Base-by-base conservation (phyloP, 2,888 invertebrate species). In the Apocheima hispidaria region DNA sequence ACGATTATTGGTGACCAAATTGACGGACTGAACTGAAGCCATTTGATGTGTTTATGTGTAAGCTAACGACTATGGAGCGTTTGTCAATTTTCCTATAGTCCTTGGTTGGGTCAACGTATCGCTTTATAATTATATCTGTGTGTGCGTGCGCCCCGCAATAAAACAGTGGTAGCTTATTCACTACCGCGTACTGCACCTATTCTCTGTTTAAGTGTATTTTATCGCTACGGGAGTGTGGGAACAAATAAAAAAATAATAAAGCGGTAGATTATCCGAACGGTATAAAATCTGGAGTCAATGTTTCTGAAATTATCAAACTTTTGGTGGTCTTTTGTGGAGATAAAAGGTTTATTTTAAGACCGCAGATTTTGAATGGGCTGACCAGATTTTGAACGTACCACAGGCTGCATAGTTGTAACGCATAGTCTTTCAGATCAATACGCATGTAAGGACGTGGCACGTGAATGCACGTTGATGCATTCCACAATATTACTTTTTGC, bases 211-310 rank as follows among this genome's bases (percentile, higher is more conserved):
- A 55, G 44, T 46, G 55, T 33, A 55, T 49, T 55, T 60, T 51
- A 61, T 40, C 46, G 55, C 50, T 38, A 9, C 16, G 12, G 30
- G 61, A 56, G 61, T 55, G 60, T 51, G 55, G 60, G 60, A 50
- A 51, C 38, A 38, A 56, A 61, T 56, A 56, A 61, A 61, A 61
- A 61, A 56, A 56, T 41, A 56, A 61, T 61, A 56, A 61, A 61
- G 33, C 28, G 40, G n/a, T 21, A 61, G 46, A 56, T 56, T 61
- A 61, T 61, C 51, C 33, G 51, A 20, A 44, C 40, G n/a, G 53
- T 49, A 60, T 56, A 41, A 50, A 60, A 55, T 51, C 61, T 56
- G 61, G 51, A 56, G 55, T 51, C 61, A 52, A 56, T 52, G 56
- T 61, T 51, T 38, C 56, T 30, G 44, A 55, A 55, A 55, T 55